Base-by-base conservation (phyloP, 2,888 invertebrate genomes). In the Shargacucullia verbasci region DNA sequence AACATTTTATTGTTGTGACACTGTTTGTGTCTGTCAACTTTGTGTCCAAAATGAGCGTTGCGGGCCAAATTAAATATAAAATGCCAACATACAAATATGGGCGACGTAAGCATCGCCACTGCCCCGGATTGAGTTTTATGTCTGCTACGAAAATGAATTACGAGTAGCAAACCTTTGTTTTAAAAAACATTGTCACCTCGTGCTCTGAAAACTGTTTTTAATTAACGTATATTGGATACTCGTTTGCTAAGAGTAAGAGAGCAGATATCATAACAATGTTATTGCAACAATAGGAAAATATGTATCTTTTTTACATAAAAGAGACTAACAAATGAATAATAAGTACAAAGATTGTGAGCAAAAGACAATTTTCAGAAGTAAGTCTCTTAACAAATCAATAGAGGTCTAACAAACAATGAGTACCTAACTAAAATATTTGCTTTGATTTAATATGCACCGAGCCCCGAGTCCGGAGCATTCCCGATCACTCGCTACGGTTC, bases 381-480 rank as follows among this genome's bases (percentile, higher is more conserved):
- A 38, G 35, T n/a, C 5, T 11, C 6, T 8, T n/a, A 15, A 8
- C 0, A 15, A 39, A 35, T 52, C 11, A 25, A 48, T 40, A 15
- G 1, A 2, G 7, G 35, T n/a, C 34, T 48, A 34, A 37, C n/a
- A 41, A 29, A 35, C 48, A 56, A 56, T 48, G 31, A 15, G 8
- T 34, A 45, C 48, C 27, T 13, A 45, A 52, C 27, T 13, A 12
- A 40, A 53, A 43, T 43, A 61, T 53, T 57, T 29, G 35, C 46
- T 65, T 39, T 56, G 38, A 49, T 49, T 66, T 46, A 57, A 44
- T 46, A 41, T 45, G 61, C 52, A 41, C 40, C n/a, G n/a, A 35
- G 25, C 15, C 13, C 1, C n/a, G 5, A 39, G 25, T 25, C 13
- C 1, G 13, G 5, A 39, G 38, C 15, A 12, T 9, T 31, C 11